Base-by-base conservation (phyloP, 2,888 invertebrate species). In the Apotomis betuletana region DNA sequence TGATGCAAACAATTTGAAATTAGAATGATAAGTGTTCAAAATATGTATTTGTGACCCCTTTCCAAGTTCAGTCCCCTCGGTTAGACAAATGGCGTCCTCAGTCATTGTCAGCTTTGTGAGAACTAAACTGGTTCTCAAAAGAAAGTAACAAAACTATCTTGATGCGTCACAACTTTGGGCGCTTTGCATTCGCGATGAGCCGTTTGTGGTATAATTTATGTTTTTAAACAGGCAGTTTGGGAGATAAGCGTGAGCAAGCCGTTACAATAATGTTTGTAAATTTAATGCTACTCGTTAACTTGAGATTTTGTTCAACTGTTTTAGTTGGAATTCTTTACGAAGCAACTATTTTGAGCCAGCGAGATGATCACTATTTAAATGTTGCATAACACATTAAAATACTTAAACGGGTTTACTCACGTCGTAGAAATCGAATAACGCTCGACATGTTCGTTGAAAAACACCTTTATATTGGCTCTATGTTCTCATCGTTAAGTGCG, bases 1-100 rank as follows among this genome's bases (percentile, higher is more conserved):
- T 36, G 54, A 70, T 69, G 70, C 73, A 75, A 70, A 76, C 75
- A 71, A 57, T 55, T 67, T 60, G 49, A 54, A 71, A 67, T 55
- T 61, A 55, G 49, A 54, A 71, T 69, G 60, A 58, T 70, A 38
- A 70, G 60, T 70, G 65, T 71, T 44, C 57, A 71, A 67, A 71
- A 71, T 64, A 55, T 59, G 65, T 59, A 62, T 62, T 57, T 61
- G 61, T 71, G 70, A 62, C 79, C 83, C 77, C 77, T 75, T 71
- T 73, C 63, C 27, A 59, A 69, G 73, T 70, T 73, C 67, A 68
- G 41, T 69, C 79, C 80, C 76, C 75, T 73, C 60, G 49, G 80
- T 83, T 85, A 85, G 83, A 87, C 82, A 83, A 85, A 87, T 85
- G 83, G 82, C 78, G 77, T 71, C 79, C 77, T 79, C 77, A 77